phyloP scores from a whole-genome alignment of 1,140 invertebrate species.

The Pseudomyrmex cubaensis region DNA sequence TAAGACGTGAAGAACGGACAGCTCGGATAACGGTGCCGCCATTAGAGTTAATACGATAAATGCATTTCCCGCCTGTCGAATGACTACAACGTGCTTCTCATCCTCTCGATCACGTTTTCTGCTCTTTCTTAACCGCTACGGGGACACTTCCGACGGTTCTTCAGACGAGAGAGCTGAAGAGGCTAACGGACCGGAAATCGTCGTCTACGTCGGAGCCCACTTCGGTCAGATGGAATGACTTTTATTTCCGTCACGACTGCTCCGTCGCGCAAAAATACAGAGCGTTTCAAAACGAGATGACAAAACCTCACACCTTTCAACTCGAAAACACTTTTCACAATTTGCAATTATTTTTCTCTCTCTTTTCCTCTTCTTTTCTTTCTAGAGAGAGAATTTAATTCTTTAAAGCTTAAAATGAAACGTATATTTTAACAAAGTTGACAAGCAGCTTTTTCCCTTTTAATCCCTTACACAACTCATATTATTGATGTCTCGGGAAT shows the following conservation, averaged over 20 bases:
- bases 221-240: slow-evolving; percentile 14
- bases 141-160: slow-evolving; percentile 21
- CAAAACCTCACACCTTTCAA: not conserved
- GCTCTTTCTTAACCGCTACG: not conserved
- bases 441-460: not conserved
- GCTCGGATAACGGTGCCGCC: not conserved
- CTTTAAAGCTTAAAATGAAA: not conserved
- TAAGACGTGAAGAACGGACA: slow-evolving; percentile 22
- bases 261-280: not conserved
- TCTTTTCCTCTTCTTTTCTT: not conserved
- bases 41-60: slow-evolving; percentile 50
- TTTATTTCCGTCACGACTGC: slow-evolving; percentile 34
- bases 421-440: not conserved
- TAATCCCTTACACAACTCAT: not conserved
- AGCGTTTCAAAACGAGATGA: not conserved
- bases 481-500: not conserved
- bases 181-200: slow-evolving; percentile 24
- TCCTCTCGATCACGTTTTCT: not conserved
- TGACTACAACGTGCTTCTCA: slow-evolving; percentile 2
- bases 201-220: slow-evolving; percentile 11
- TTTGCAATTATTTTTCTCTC: slow-evolving; percentile 20
- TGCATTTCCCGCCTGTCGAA: slow-evolving; percentile 35
- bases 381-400: no score
- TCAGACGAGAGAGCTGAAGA: not conserved
- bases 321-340: slow-evolving; percentile 23